Conservation (phyloP, 2,797 vertebrate genomes). For the Gymnoscopelus microlampas region DNA sequence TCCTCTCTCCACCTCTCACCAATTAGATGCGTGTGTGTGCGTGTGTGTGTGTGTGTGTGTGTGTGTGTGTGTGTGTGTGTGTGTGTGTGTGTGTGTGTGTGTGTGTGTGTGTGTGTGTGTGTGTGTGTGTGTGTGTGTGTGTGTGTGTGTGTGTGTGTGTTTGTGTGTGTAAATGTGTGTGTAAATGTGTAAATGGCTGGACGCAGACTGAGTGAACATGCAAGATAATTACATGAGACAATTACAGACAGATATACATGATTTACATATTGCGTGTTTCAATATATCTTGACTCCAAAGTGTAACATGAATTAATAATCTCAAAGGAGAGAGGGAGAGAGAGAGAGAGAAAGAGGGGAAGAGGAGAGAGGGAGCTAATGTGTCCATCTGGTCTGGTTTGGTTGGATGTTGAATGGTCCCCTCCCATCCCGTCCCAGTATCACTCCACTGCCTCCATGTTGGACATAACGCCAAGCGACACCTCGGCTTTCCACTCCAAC, state of each 20-base stretch:
- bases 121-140: too few relatives aligned
- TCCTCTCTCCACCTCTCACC: background rate
- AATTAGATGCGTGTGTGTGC: too few relatives aligned
- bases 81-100: too few relatives aligned
- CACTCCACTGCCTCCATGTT: constrained; percentile 47
- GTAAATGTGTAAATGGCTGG: too few relatives aligned
- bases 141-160: too few relatives aligned
- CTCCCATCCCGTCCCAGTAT: constrained; percentile 50
- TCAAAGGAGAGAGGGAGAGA: constrained; percentile 34
- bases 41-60: too few relatives aligned
- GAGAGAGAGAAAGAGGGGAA: constrained; percentile 22
- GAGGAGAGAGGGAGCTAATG: constrained; percentile 47
- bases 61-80: too few relatives aligned
- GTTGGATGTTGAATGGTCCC: constrained; percentile 28
- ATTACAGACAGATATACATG: constrained; percentile 1
- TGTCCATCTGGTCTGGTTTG: constrained; percentile 39
- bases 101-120: too few relatives aligned
- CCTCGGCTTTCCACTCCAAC: constrained; percentile 62
- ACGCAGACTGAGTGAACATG: too few relatives aligned
- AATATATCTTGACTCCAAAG: background rate
- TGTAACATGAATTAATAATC: background rate
- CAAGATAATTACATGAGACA: too few relatives aligned
- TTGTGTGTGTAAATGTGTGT: too few relatives aligned
- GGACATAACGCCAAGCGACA: constrained; percentile 67
- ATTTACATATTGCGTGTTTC: background rate